Conservation (phyloP, 2,888 invertebrate species). For the Lymantria dispar region DNA sequence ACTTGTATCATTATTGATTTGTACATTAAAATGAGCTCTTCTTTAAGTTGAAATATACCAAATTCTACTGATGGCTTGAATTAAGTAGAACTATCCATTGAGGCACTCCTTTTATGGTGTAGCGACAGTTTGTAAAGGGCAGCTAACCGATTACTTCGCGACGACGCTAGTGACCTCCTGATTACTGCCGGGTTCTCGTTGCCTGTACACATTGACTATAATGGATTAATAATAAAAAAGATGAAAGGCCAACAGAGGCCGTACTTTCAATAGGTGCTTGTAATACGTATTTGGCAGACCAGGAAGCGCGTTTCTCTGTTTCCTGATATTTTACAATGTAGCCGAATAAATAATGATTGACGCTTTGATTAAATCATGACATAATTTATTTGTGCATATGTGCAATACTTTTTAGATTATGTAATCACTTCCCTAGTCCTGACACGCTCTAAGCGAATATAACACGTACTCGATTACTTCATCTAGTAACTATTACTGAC, state of each 20-base stretch:
- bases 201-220: conserved; percentile 36
- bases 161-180: conserved; percentile 50
- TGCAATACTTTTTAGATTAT: neutral
- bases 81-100: conserved; percentile 24
- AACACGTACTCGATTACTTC: no score
- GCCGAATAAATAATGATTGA: conserved; percentile 13
- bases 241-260: conserved; percentile 58
- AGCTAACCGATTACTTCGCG: conserved; percentile 59
- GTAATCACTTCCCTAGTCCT: no score
- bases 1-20: no score
- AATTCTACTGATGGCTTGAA: conserved; percentile 5
- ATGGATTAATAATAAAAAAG: conserved; percentile 54
- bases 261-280: conserved; percentile 46
- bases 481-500: no score
- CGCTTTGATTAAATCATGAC: conserved; percentile 12
- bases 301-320: conserved; percentile 51
- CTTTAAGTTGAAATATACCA: neutral
- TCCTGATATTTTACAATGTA: conserved; percentile 38
- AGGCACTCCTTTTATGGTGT: conserved; percentile 47
- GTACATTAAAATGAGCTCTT: neutral
- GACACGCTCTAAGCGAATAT: no score
- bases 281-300: conserved; percentile 52
- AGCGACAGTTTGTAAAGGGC: conserved; percentile 55
- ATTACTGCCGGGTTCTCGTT: conserved; percentile 64
- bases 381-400: neutral